Base-by-base conservation (phyloP, 2,888 invertebrate genomes). In the Eugnorisma glareosa region DNA sequence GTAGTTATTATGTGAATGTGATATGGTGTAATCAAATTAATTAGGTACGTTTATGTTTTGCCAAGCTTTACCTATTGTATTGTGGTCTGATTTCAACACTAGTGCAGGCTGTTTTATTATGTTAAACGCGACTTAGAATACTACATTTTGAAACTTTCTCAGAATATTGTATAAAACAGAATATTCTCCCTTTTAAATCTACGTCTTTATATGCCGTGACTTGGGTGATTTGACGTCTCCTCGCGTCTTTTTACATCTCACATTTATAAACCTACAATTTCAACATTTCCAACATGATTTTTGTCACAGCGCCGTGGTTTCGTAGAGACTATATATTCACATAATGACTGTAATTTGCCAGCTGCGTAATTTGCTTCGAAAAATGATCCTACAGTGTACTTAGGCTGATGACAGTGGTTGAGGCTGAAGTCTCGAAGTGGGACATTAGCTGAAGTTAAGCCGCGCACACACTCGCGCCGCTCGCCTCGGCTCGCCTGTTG, bases 401-500 rank as follows among this genome's bases (percentile, higher is more conserved):
- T 86, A 83, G 83, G 80, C 83, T 88, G 90, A 91, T 90, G 90
- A 88, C 89, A 88, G 90, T 90, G 89, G 90, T 91, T 89, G 86
- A 90, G 88, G 89, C 90, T 90, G 89, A 91, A 91, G 91, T 90
- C 90, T 92, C 90, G 84, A 92, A 93, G 91, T 93, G 90, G 91
- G 90, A 90, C 92, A 93, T 93, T 90, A 93, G 92, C 92, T 92
- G 91, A 92, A 93, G 93, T 93, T 94, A 94, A 94, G 94, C 94
- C 93, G 91, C 92, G 93, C 92, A 89, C 91, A 94, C 93, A 95
- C 93, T 91, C 91, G 90, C 89, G 90, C 92, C 89, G 90, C 91
- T 92, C 93, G 95, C 67, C 75, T 75, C 80, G 57, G n/a, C 92
- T 92, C 93, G 95, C 95, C 94, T 95, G 96, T 96, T 96, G 95